A percentile compares a stretch with the other conserved stretches of the same genome.
These are phyloP conservation scores for Lycodopsis pacificus DNA, from an alignment of 2,797 vertebrate species.

Conservation along the genomic window DNA sequence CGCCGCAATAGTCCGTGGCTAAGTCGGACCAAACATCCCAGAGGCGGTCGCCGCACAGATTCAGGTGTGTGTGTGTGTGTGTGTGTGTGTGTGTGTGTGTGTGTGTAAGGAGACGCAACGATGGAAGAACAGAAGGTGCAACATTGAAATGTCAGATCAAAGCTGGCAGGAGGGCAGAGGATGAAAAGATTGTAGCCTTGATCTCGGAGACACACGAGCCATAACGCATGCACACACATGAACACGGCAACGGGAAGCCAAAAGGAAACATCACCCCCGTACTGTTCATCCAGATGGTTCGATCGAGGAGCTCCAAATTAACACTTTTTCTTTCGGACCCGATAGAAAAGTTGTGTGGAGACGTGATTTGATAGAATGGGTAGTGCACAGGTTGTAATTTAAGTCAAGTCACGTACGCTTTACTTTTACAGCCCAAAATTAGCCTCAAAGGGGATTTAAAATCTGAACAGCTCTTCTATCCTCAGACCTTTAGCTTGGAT, in stretches of 20 bases:
- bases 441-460: not conserved
- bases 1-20: conserved; percentile 2
- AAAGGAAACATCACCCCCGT: conserved; percentile 40
- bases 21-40: conserved; percentile 47
- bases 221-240: conserved; percentile 48
- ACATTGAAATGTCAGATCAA: conserved; percentile 76
- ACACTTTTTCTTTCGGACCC: conserved; percentile 8
- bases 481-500: not conserved
- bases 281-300: conserved; percentile 60
- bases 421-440: not conserved
- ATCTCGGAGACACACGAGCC: conserved; percentile 62
- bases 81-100: conserved; percentile 50
- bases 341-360: not conserved
- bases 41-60: conserved; percentile 42
- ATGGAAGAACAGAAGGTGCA: conserved; percentile 69
- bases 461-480: not conserved
- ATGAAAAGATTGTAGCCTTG: conserved; percentile 76
- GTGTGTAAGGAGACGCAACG: conserved; percentile 45
- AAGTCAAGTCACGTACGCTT: not conserved
- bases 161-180: conserved; percentile 64
- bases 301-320: conserved; percentile 27
- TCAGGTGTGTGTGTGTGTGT: conserved; percentile 48
- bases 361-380: not conserved
- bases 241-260: conserved; percentile 48
- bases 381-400: not conserved